These are phyloP conservation scores for Capromys pilorides DNA, from an alignment of 2,797 vertebrate genomes.

Conservation along the genomic window DNA sequence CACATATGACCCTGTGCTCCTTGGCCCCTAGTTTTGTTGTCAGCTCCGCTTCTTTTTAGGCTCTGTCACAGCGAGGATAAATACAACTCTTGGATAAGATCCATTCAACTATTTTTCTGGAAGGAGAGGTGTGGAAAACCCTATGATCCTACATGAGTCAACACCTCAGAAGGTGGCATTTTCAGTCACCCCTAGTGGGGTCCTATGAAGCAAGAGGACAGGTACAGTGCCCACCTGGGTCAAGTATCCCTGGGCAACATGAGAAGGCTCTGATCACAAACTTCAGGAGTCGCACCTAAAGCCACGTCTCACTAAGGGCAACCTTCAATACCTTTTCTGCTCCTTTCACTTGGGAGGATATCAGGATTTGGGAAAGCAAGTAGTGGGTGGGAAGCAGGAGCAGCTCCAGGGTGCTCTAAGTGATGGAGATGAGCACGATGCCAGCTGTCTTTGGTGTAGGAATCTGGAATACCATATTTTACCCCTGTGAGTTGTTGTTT, in stretches of 20 bases:
- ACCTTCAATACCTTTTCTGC: background rate
- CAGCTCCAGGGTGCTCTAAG: no score
- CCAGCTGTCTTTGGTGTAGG: background rate
- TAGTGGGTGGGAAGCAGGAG: background rate
- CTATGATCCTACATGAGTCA: background rate
- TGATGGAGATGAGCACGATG: background rate
- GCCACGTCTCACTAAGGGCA: background rate
- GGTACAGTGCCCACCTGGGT: background rate
- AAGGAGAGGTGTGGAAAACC: background rate
- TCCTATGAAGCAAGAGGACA: background rate
- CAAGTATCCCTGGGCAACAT: background rate
- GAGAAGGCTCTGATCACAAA: background rate
- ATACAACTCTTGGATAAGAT: background rate
- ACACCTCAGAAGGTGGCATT: background rate
- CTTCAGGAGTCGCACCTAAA: background rate
- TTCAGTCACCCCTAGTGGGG: background rate
- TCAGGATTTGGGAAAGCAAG: no score
- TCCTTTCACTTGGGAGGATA: background rate
- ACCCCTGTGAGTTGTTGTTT: background rate
- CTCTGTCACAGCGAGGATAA: background rate
- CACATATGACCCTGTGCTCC: no score
- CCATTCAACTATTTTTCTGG: background rate
- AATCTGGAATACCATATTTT: background rate
- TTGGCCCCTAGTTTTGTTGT: background rate
- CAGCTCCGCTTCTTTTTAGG: background rate